Conservation (phyloP, 2,888 invertebrate species). For the Macropis europaea region DNA sequence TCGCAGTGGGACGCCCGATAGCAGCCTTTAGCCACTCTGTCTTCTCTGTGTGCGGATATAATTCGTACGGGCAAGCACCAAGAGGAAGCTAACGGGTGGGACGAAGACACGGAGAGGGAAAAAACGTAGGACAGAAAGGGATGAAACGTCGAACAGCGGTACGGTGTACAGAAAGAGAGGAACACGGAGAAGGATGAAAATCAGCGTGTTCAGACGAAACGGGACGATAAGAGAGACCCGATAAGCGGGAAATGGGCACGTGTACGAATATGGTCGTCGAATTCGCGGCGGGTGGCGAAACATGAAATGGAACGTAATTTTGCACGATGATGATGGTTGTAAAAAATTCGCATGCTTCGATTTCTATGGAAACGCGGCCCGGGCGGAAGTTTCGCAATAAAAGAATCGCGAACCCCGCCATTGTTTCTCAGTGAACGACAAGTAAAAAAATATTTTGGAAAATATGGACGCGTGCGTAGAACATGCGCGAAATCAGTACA, state of each 20-base stretch:
- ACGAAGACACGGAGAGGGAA: neutral
- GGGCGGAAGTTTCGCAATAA: too few relatives aligned
- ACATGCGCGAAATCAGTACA: too few relatives aligned
- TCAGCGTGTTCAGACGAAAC: neutral
- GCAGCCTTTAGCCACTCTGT: slow-evolving; percentile 56
- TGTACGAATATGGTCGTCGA: neutral
- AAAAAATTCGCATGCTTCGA: neutral
- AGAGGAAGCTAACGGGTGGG: neutral
- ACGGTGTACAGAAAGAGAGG: neutral
- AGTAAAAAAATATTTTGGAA: too few relatives aligned
- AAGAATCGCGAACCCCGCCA: too few relatives aligned
- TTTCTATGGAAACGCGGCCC: neutral
- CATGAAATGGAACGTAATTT: slow-evolving; percentile 5
- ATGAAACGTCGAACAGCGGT: neutral
- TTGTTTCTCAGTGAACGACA: too few relatives aligned
- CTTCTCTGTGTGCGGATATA: slow-evolving; percentile 36
- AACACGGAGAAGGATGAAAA: neutral
- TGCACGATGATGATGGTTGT: neutral
- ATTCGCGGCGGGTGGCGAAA: neutral
- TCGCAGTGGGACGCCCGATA: slow-evolving; percentile 65
- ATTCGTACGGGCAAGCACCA: slow-evolving; percentile 13
- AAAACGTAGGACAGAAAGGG: neutral
- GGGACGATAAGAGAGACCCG: slow-evolving; percentile 18
- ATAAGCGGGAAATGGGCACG: slow-evolving; percentile 19
- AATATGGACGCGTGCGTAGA: too few relatives aligned